Evolutionary conservation across 2,113 vertebrate species (phyloP).

Genomic region (Rhabdomys dilectus): DNA sequence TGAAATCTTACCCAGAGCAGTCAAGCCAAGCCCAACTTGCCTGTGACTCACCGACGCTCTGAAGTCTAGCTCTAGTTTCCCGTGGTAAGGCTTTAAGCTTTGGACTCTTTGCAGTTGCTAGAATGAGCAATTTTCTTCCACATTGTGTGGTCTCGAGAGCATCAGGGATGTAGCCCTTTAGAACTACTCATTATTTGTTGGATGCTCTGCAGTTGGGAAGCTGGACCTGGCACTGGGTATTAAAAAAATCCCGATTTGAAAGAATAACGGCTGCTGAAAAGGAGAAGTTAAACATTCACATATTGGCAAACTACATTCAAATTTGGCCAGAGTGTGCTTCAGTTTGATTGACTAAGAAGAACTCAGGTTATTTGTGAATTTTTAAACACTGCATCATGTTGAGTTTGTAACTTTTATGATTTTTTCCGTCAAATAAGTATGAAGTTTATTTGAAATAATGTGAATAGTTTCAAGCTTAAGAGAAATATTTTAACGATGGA

Average conservation of each 20-base stretch:
- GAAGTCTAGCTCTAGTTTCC: background rate
- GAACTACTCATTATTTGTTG: background rate
- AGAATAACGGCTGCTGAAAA: background rate
- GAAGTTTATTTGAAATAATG: background rate
- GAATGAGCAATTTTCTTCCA: background rate
- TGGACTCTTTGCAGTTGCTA: background rate
- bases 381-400: background rate
- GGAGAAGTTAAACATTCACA: background rate
- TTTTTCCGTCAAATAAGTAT: background rate
- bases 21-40: background rate
- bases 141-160: background rate
- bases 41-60: no score
- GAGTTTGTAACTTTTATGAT: background rate
- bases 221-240: background rate
- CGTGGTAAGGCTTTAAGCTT: background rate
- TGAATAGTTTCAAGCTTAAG: background rate
- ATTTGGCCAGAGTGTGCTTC: background rate
- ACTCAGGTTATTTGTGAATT: no score
- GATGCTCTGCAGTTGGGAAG: background rate
- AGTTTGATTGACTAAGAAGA: background rate
- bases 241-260: background rate
- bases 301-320: background rate
- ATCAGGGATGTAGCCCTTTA: background rate
- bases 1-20: background rate
- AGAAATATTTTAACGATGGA: background rate